Evolutionary conservation across 2,113 vertebrate species (phyloP).

Genomic region (Podarcis cretensis): DNA sequence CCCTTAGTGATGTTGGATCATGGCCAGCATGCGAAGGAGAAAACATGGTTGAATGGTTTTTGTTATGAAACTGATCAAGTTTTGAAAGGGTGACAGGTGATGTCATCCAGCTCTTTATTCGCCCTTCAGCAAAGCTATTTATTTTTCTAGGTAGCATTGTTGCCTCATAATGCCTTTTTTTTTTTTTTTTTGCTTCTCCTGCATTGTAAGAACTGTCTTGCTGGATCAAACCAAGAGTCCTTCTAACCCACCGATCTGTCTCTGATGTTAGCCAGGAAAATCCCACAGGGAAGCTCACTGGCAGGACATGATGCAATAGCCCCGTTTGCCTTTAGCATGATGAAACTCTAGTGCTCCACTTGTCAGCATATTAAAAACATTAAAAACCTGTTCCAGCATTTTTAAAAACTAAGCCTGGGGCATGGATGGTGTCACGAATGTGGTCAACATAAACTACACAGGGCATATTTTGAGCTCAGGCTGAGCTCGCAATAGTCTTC

Average conservation of each 20-base stretch:
- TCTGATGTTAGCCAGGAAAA: not conserved
- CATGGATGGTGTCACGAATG: not conserved
- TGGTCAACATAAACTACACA: not conserved
- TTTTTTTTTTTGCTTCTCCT: not conserved
- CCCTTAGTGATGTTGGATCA: not conserved
- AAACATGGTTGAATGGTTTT: accelerated
- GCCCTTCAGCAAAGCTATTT: accelerated
- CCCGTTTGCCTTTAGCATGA: not conserved
- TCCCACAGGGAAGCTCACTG: not conserved
- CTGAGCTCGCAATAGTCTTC: not conserved
- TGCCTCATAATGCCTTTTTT: accelerated
- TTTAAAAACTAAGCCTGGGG: not conserved
- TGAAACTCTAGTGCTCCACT: not conserved
- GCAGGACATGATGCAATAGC: not conserved
- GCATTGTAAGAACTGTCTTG: not conserved
- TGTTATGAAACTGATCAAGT: not conserved
- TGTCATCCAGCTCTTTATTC: too few species aligned
- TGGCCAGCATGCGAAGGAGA: accelerated
- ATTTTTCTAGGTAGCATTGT: not conserved
- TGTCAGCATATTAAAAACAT: not conserved
- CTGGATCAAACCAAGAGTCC: not conserved
- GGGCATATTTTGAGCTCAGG: not conserved
- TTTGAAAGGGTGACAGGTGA: not conserved
- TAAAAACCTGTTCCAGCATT: not conserved
- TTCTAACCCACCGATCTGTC: not conserved